Base-by-base conservation (phyloP, 2,888 invertebrate species). In the Philereme transversata region DNA sequence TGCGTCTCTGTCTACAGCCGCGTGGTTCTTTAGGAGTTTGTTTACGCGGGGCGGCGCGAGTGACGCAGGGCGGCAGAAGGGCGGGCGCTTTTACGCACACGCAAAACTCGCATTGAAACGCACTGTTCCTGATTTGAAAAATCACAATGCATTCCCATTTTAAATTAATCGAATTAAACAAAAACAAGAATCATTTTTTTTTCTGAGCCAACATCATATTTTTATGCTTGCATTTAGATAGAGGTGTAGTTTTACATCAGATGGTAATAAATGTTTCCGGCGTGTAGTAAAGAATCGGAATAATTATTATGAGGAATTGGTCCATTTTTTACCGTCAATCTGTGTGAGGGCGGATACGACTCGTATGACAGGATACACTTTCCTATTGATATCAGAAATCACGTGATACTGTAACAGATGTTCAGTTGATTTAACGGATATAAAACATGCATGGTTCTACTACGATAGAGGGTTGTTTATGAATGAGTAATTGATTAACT, bases 311-410 rank as follows among this genome's bases (percentile, higher is more conserved):
- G 87, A 90, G 67, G 88, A 89, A 90, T 90, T 84, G 85, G 82
- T 84, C 81, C 83, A 85, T 90, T 91, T 92, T 91, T 91, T 92
- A 86, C 82, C 72, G 77, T 77, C 87, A 81, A 84, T 85, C 87
- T 82, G 83, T 80, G 83, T 79, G 87, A 74, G 86, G 91, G 90
- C 90, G 92, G 92, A 90, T 89, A 87, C 86, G 83, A 82, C 74
- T 92, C 91, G 71, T 86, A 88, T 92, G 90, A 90, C 92, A 90
- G 91, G 90, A 91, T 90, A 87, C 81, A 79, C 82, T 89, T 81
- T 84, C 82, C 77, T 78, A 77, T 82, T 83, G 79, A 83, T 88
- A 88, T 85, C 86, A 87, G 80, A 86, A 62, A 77, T 83, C 84
- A 84, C 82, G 84, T 83, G 83, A 87, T 84, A 80, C 73, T 62